Evolutionary conservation across 2,888 invertebrate genomes (phyloP).

Genomic region (Drosophila ezoana): DNA sequence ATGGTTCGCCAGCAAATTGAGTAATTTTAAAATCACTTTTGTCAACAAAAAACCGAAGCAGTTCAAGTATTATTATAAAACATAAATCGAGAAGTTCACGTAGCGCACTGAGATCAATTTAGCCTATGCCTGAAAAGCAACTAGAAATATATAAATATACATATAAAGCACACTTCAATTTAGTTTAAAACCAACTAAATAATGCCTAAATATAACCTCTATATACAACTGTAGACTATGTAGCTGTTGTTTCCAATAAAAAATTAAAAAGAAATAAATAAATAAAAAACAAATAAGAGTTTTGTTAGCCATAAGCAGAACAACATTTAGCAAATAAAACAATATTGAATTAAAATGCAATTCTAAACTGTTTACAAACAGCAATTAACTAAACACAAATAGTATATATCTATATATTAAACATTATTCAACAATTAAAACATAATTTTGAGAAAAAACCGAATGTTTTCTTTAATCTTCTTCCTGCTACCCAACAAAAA

Average conservation of each 20-base stretch:
- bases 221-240: conserved; percentile 40
- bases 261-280: neutral
- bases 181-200: conserved; percentile 22
- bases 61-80: conserved; percentile 56
- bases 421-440: conserved; percentile 41
- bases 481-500: neutral
- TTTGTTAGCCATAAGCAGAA: conserved; percentile 45
- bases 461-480: conserved; percentile 1
- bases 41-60: conserved; percentile 30
- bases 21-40: conserved; percentile 28
- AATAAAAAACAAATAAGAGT: conserved; percentile 9
- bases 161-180: conserved; percentile 40
- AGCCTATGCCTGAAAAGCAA: conserved; percentile 17
- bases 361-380: conserved; percentile 63
- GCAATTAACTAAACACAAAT: conserved; percentile 47
- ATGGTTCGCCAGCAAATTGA: conserved; percentile 26
- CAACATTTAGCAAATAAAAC: conserved; percentile 30
- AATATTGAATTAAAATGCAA: conserved; percentile 40
- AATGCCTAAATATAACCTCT: conserved; percentile 34
- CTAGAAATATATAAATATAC: conserved; percentile 18
- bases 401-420: conserved; percentile 31
- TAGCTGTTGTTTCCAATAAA: conserved; percentile 44
- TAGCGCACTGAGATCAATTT: conserved; percentile 56
- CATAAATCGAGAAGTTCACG: conserved; percentile 27
- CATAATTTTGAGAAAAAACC: conserved; percentile 35